Conservation (phyloP, 1,140 invertebrate genomes). For the Muscidifurax raptorellus region DNA sequence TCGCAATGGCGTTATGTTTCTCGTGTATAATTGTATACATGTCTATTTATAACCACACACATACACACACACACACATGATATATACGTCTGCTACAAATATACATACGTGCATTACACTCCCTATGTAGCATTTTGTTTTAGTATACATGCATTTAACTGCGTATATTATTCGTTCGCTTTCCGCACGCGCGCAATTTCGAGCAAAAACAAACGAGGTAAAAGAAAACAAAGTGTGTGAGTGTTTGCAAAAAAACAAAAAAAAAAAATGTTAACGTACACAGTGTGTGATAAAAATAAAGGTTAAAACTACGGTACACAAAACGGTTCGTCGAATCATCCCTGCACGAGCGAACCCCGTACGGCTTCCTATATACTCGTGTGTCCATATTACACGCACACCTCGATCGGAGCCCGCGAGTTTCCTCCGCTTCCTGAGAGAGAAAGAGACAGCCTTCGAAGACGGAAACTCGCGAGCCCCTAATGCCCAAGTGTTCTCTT, state of each 20-base stretch:
- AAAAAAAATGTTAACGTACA: conserved; percentile 6
- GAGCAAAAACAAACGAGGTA: not conserved
- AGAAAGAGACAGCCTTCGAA: not conserved
- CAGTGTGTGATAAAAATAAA: not conserved
- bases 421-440: conserved; percentile 2
- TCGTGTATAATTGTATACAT: not conserved
- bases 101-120: conserved; percentile 1
- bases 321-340: conserved; percentile 36
- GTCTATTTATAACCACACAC: conserved; percentile 12
- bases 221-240: conserved; percentile 34
- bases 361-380: not conserved
- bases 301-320: conserved; percentile 35
- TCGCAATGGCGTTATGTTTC: conserved; percentile 42
- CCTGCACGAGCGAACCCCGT: conserved; percentile 19
- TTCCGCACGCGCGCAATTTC: not conserved
- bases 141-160: conserved; percentile 47
- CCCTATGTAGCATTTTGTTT: conserved; percentile 3
- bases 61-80: not conserved
- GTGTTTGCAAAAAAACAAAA: not conserved
- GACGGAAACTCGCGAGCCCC: conserved; percentile 3
- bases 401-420: conserved; percentile 29
- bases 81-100: conserved; percentile 5
- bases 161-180: not conserved
- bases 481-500: conserved; percentile 53
- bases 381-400: not conserved